Conservation (phyloP, 1,140 invertebrate genomes). For the Pseudomyrmex pallidus region DNA sequence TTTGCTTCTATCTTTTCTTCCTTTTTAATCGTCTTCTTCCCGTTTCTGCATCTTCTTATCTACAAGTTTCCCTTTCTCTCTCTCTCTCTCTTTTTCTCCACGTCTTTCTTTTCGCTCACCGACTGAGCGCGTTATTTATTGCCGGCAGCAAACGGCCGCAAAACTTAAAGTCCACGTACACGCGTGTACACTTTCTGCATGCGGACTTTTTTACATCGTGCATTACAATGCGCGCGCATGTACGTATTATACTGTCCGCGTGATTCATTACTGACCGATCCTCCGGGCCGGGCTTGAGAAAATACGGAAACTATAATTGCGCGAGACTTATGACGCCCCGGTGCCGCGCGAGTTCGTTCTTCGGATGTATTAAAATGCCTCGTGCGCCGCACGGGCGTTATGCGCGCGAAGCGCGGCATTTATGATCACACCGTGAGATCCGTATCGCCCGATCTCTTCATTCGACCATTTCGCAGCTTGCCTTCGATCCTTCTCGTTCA, state of each 20-base stretch:
- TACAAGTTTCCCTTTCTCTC: slow-evolving; percentile 31
- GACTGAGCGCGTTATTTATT: slow-evolving; percentile 75
- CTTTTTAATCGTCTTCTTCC: neutral
- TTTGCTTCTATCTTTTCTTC: neutral
- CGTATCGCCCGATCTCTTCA: slow-evolving; percentile 72
- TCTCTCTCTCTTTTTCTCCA: slow-evolving; percentile 49
- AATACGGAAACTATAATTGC: slow-evolving; percentile 83
- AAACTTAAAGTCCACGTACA: slow-evolving; percentile 73
- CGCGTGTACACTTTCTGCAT: slow-evolving; percentile 72
- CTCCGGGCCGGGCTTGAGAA: slow-evolving; percentile 78
- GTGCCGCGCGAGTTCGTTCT: slow-evolving; percentile 52
- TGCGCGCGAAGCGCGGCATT: slow-evolving; percentile 49
- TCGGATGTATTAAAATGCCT: neutral
- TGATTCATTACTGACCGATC: slow-evolving; percentile 82
- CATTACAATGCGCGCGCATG: slow-evolving; percentile 78
- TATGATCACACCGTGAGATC: slow-evolving; percentile 69
- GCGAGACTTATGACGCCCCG: slow-evolving; percentile 79
- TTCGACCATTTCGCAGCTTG: slow-evolving; percentile 44
- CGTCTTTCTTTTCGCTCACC: slow-evolving; percentile 56
- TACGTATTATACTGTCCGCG: slow-evolving; percentile 80
- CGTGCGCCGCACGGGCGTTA: slow-evolving; percentile 23
- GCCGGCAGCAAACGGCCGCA: slow-evolving; percentile 68
- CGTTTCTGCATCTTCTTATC: slow-evolving; percentile 53
- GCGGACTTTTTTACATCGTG: slow-evolving; percentile 74
- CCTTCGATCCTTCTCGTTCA: slow-evolving; percentile 65